Base-by-base conservation (phyloP, 37 sponge, comb jelly and placozoan genomes). In the Diacarnus erythraeanus region DNA sequence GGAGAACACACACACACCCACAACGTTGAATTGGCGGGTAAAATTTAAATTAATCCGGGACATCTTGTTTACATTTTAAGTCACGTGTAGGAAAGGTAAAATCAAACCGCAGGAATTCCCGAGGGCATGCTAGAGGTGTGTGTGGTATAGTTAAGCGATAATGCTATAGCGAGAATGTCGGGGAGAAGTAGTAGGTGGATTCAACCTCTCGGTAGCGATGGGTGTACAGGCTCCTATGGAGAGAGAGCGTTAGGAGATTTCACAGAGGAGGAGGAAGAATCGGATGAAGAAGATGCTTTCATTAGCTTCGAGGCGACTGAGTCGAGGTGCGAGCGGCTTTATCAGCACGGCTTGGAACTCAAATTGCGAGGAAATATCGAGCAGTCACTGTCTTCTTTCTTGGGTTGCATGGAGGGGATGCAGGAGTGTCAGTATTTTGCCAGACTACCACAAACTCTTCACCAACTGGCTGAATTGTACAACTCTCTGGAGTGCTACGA, bases 381-480 rank as follows among this genome's bases (percentile, higher is more conserved):
- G 61, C 47, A 57, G 22, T 77, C 85, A 26, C 71, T 84, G 26
- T 9, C 10, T 25, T 71, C 47, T 30, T 84, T 84, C 51, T 47
- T 71, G 61, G 78, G 77, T n/a, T 76, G 77, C 33, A 36, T 77
- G 44, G 59, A 69, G 34, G 78, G 59, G 20, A 76, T 84, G 78
- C 85, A 77, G 39, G 71, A 77, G 26, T 77, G 78, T 42, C 85
- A 84, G 72, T 84, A 77, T 42, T 76, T 75, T 33, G 74, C 61
- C 43, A 77, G 61, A n/a, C 72, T 84, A 26, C 85, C 77, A 21
- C 85, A 76, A 57, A 84, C 85, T 2, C 47, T 84, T 30, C 77
- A 60, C 71, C 43, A 78, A 9, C 29, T 84, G 37, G 85, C 30
- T 4, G 63, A 71, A n/a, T 41, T 77, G 2, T 77, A 71, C 51